Evolutionary conservation across 1,140 invertebrate species (phyloP).

Genomic region (Drosophila punjabiensis): DNA sequence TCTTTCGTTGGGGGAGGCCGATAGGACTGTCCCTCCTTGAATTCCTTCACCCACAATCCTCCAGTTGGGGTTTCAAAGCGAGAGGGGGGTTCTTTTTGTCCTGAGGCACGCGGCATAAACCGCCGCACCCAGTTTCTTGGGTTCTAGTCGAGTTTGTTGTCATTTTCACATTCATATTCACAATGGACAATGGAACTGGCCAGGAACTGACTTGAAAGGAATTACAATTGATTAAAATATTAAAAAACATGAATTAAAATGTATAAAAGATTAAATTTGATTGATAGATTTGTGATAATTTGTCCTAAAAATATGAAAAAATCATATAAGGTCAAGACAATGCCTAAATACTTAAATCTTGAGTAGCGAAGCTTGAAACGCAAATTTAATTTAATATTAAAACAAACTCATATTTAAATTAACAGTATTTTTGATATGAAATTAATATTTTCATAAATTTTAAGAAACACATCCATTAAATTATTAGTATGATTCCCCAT

Average conservation of each 20-base stretch:
- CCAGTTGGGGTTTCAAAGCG: slow-evolving; percentile 56
- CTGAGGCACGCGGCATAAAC: slow-evolving; percentile 50
- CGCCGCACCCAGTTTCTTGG: slow-evolving; percentile 65
- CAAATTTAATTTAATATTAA: too few species aligned
- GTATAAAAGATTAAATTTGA: neutral
- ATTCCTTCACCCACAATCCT: slow-evolving; percentile 2
- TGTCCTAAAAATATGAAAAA: neutral
- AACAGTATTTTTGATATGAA: neutral
- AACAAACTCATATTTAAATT: neutral
- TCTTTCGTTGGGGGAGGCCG: slow-evolving; percentile 51
- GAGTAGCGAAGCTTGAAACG: too few species aligned
- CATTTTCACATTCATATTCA: slow-evolving; percentile 65
- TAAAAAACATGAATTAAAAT: neutral
- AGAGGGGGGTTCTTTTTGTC: slow-evolving; percentile 37
- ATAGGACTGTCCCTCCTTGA: neutral
- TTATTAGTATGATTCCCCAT: neutral
- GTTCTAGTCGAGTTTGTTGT: slow-evolving; percentile 66
- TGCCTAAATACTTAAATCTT: too few species aligned
- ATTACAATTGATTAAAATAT: neutral
- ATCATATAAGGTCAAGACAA: neutral
- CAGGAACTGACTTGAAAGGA: slow-evolving; percentile 12
- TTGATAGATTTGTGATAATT: neutral
- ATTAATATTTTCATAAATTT: neutral
- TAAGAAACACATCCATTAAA: neutral
- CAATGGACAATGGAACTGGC: slow-evolving; percentile 14